Base-by-base conservation (phyloP, 1,140 invertebrate species). In the Andrena cerasifolii region DNA sequence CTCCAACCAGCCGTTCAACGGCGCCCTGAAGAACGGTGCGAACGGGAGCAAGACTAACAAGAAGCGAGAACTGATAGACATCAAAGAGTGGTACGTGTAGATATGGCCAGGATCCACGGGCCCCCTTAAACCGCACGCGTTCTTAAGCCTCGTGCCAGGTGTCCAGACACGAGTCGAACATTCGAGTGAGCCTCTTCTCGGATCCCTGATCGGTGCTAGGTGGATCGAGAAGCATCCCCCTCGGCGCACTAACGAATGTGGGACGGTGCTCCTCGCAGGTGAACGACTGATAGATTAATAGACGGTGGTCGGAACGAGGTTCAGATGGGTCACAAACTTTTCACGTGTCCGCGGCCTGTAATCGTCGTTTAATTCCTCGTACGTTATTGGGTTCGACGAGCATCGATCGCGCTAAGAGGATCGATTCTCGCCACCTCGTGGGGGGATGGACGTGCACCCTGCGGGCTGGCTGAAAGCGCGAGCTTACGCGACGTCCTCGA, bases 21-120 rank as follows among this genome's bases (percentile, higher is more conserved):
- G 90, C 16, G 79, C 90, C 49, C 70, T 91, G 43, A 93, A 92
- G 76, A 90, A 90, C 65, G 89, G 89, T 40, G 88, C 90, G 68
- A 91, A 90, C 61, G 82, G 75, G 26, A 88, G 89, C 67, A 92
- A 93, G 89, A 94, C 95, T 87, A 93, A 94, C 79, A 96, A 96
- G 91, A 96, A 96, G 90, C 93, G 96, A 87, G 95, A 97, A 93
- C 94, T 95, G 78, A 97, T 97, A 94, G 96, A 98, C 90, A 96
- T 98, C 81, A 98, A 98, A 94, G 97, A 98, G 93, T 98, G 97
- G 97, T 98, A 98, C 91, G 97, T 98, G 90, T 97, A 95, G 65
- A 76, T 40, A 24, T 8, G 51, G 36, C 3, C 47, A 18, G 36
- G 7, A 61, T 61, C 26, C 59, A 28, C 21, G 59, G 54, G 45